Evolutionary conservation across 2,888 invertebrate genomes (phyloP), one percentile per base, ranked within the genome.

Genomic region (Andrena flavipes): DNA sequence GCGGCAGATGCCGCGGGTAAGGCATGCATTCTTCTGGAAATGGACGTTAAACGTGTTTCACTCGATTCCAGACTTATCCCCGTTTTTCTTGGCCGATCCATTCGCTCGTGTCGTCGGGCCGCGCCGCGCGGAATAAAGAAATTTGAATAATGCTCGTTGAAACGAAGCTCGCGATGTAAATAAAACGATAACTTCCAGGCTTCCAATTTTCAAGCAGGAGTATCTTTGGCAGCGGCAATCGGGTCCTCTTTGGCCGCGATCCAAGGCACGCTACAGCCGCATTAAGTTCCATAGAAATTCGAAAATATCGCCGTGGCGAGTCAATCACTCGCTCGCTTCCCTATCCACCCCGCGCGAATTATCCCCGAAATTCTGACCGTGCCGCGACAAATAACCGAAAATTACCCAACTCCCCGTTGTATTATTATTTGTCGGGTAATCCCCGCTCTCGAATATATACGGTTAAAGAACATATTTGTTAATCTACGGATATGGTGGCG

Each of bases 151-250:
- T 74, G 73, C 81, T 70, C 73, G 78, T 35, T 65, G 82, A 79
- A 84, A 82, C 74, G 75, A 72, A 84, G 48, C 82, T 70, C 62
- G 42, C 42, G 84, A 86, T 82, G 86, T 80, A 86, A 84, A 84
- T 86, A 86, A 86, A 84, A 72, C 73, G 84, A 84, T 84, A 86
- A 87, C 76, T 86, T 76, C 70, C 73, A 68, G 76, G 59, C 73
- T 59, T 59, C 62, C 76, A 72, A 59, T 76, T 69, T 72, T 69
- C 75, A 60, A 42, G 48, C 72, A 30, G 68, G 48, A 74, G 65
- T 84, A 83, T 85, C 73, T 72, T 80, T 82, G 77, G 71, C 83
- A 84, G 64, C 33, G 51, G 35, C 42, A 74, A 77, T 80, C 76
- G 59, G 56, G 59, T 76, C 33, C 77, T 29, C 71, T 74, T 79